These are phyloP conservation scores for Phrynocephalus vlangalii DNA, from an alignment of 2,797 vertebrate species.

Conservation along the genomic window DNA sequence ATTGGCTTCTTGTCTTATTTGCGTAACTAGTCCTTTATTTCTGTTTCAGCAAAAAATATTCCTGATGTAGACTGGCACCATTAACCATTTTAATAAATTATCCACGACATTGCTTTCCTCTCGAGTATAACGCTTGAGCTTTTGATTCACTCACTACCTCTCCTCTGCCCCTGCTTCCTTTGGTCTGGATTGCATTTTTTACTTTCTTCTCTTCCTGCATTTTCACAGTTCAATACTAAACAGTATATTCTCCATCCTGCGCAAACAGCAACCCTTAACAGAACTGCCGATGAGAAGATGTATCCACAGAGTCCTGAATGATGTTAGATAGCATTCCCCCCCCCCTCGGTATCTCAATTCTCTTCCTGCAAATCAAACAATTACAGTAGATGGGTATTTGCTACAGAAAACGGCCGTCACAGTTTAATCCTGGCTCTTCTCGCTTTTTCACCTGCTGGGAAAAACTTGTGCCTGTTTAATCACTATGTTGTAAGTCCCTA, in stretches of 20 bases:
- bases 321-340: neutral
- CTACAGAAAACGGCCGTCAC: neutral
- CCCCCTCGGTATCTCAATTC: neutral
- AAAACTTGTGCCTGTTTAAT: neutral
- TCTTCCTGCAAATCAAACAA: neutral
- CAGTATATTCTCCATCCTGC: no score
- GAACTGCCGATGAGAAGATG: neutral
- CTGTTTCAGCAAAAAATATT: neutral
- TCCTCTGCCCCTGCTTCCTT: neutral
- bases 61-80: neutral
- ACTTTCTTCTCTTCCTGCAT: neutral
- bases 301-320: neutral
- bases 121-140: neutral
- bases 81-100: no score
- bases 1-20: neutral
- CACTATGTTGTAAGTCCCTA: neutral
- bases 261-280: neutral
- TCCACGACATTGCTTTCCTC: neutral
- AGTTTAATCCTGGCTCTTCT: neutral
- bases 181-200: neutral
- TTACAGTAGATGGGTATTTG: neutral
- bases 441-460: neutral
- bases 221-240: no score
- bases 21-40: neutral
- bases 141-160: neutral